phyloP scores from a whole-genome alignment of 2,888 invertebrate species.

The Pseudococcus longispinus region DNA sequence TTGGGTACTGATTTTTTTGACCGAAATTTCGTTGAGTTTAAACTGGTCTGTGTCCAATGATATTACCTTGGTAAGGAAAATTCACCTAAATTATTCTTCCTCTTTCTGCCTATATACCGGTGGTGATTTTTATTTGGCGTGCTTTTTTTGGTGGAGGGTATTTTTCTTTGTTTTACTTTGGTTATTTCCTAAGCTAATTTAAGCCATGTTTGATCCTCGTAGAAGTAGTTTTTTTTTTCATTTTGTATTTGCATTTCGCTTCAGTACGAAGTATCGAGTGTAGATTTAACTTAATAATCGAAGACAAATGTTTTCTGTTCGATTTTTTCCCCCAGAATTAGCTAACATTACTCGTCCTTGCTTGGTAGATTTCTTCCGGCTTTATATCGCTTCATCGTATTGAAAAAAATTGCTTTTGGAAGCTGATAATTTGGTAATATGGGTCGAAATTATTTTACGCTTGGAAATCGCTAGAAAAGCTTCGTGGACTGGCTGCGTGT shows the following conservation, averaged over 20 bases:
- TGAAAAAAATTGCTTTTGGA: no score
- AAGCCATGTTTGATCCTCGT: no score
- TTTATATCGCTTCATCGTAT: neutral
- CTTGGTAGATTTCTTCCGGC: neutral
- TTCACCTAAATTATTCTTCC: conserved; percentile 18
- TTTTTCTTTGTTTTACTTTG: neutral
- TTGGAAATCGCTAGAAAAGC: neutral
- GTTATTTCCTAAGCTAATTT: neutral
- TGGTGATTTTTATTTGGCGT: neutral
- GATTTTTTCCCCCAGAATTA: neutral
- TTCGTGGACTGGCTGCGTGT: neutral
- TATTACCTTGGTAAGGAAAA: conserved; percentile 83
- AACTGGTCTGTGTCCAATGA: conserved; percentile 99
- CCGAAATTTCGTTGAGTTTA: conserved; percentile 86
- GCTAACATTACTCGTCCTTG: neutral
- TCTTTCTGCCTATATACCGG: neutral
- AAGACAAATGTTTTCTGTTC: no score
- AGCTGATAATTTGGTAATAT: no score
- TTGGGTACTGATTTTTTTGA: conserved; percentile 82
- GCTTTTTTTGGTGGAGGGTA: neutral
- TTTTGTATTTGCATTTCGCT: no score
- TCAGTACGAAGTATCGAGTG: no score
- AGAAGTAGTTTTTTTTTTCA: no score
- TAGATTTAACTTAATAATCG: no score
- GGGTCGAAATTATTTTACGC: neutral